Percentiles rank a stretch among this genome's conserved stretches.
These are phyloP conservation scores for Leptodirus hochenwartii DNA, from an alignment of 2,888 invertebrate species.

Conservation along the genomic window DNA sequence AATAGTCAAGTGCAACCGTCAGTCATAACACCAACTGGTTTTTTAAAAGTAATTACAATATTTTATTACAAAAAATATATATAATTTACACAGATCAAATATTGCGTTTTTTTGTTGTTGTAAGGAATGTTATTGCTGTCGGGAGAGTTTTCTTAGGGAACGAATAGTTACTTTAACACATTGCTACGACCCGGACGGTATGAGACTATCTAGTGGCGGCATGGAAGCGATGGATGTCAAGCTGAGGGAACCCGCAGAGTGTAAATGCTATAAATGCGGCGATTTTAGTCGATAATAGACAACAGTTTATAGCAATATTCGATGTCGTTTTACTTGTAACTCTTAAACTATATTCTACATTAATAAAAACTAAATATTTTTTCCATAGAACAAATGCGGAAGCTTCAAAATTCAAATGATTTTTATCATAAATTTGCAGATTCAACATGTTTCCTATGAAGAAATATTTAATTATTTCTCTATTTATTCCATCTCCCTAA, in stretches of 20 bases:
- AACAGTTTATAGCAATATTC: no score
- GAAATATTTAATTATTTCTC: no score
- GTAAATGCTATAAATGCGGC: slow-evolving; percentile 81
- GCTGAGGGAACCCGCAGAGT: slow-evolving; percentile 72
- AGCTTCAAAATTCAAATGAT: no score
- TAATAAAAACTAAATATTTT: slow-evolving; percentile 6
- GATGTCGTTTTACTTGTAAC: slow-evolving; percentile 1
- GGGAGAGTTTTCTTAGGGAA: slow-evolving; percentile 71
- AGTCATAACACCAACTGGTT: slow-evolving; percentile 73
- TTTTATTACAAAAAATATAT: slow-evolving; percentile 1
- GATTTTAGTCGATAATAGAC: slow-evolving; percentile 64
- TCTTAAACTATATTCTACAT: slow-evolving; percentile 3
- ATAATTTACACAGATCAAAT: no score
- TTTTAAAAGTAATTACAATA: slow-evolving; percentile 48
- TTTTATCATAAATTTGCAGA: no score
- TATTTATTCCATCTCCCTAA: no score
- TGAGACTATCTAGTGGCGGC: slow-evolving; percentile 50
- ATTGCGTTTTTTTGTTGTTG: slow-evolving; percentile 13
- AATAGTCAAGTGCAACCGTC: slow-evolving; percentile 85
- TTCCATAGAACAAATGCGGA: no score
- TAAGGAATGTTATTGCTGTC: slow-evolving; percentile 83
- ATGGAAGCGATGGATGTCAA: slow-evolving; percentile 63
- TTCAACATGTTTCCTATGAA: no score
- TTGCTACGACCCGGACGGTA: slow-evolving; percentile 78
- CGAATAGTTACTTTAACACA: slow-evolving; percentile 61